Conservation (phyloP, 2,113 vertebrate species). For the Callionymus lyra region DNA sequence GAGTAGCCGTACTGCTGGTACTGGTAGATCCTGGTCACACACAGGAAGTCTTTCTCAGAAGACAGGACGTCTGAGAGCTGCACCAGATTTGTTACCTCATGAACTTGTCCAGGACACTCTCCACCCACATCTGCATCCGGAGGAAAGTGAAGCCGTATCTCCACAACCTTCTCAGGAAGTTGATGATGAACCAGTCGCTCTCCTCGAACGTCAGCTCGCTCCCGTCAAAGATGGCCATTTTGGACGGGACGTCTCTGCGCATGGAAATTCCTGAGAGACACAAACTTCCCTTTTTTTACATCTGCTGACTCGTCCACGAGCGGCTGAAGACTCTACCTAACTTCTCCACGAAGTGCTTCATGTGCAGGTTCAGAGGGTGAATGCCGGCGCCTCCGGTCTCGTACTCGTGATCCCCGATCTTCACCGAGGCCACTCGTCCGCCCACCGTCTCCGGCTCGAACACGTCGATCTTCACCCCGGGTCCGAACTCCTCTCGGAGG, state of each 20-base stretch:
- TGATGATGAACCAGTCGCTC: slow-evolving; percentile 84
- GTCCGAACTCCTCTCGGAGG: slow-evolving; percentile 82
- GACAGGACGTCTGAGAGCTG: neutral
- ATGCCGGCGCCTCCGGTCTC: slow-evolving; percentile 78
- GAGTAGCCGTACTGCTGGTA: slow-evolving; percentile 86
- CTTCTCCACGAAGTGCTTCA: slow-evolving; percentile 86
- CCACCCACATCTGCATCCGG: slow-evolving; percentile 90
- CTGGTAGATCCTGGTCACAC: slow-evolving; percentile 79
- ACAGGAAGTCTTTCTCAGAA: neutral
- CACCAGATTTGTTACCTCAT: slow-evolving; percentile 73
- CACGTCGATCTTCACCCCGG: slow-evolving; percentile 72
- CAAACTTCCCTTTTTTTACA: neutral
- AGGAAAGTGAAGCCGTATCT: slow-evolving; percentile 78
- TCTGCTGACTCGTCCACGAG: neutral
- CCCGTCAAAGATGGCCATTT: slow-evolving; percentile 78
- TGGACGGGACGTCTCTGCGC: slow-evolving; percentile 24
- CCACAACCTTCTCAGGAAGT: slow-evolving; percentile 80
- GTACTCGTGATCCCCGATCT: slow-evolving; percentile 67
- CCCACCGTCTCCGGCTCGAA: slow-evolving; percentile 75
- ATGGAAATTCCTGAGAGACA: slow-evolving; percentile 65
- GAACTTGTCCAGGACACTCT: slow-evolving; percentile 84
- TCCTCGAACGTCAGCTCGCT: slow-evolving; percentile 83
- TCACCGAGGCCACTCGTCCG: slow-evolving; percentile 74
- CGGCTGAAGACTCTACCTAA: slow-evolving; percentile 62
- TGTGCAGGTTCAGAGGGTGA: slow-evolving; percentile 89